These are phyloP conservation scores for Plagodis pulveraria DNA, from an alignment of 2,888 invertebrate species.

Conservation along the genomic window DNA sequence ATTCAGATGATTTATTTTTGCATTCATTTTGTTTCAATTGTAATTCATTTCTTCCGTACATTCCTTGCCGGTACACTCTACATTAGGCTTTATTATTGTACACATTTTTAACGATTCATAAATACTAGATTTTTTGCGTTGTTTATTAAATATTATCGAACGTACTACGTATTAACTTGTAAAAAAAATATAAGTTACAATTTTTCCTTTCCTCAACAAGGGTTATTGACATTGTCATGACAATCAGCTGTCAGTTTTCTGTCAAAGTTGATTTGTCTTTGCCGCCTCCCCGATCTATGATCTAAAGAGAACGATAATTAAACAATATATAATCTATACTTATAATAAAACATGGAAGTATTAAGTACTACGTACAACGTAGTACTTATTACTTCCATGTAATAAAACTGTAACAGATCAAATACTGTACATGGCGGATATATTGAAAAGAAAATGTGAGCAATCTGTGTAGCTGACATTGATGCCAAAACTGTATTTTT, in stretches of 20 bases:
- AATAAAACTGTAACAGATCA: too few species aligned
- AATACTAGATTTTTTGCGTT: conserved; percentile 5
- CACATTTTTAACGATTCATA: conserved; percentile 45
- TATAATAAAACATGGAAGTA: too few species aligned
- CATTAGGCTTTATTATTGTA: conserved; percentile 35
- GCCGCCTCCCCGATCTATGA: neutral
- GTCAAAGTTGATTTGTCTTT: conserved; percentile 1
- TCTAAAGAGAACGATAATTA: conserved; percentile 1
- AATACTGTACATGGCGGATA: too few species aligned
- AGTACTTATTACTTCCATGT: too few species aligned
- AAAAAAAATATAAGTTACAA: neutral
- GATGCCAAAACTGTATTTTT: too few species aligned
- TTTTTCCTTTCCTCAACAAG: conserved; percentile 2
- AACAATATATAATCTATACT: too few species aligned
- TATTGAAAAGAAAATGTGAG: too few species aligned
- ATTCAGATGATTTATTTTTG: conserved; percentile 39
- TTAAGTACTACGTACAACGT: too few species aligned
- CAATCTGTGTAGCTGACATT: too few species aligned
- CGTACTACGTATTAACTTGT: neutral
- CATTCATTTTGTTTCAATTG: conserved; percentile 27
- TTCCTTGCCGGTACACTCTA: conserved; percentile 48
- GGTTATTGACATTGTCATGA: conserved; percentile 10
- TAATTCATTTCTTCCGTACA: conserved; percentile 51
- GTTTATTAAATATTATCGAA: neutral
- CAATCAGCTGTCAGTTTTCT: conserved; percentile 5